These are phyloP conservation scores for Amiota mariae DNA, from an alignment of 2,888 invertebrate genomes.

Conservation along the genomic window DNA sequence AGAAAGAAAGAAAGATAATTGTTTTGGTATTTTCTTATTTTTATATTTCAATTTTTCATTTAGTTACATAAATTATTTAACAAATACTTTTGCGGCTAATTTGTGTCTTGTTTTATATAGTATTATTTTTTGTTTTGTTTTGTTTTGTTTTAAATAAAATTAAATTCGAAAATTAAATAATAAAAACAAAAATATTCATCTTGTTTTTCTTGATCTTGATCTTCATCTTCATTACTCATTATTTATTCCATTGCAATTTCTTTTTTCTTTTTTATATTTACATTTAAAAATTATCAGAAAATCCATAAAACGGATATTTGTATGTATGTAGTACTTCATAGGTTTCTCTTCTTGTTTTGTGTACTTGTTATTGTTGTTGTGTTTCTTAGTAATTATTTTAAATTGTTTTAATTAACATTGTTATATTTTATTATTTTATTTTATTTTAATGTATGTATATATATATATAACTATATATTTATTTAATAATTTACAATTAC, in stretches of 20 bases:
- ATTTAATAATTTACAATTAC: slow-evolving; percentile 50
- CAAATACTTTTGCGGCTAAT: slow-evolving; percentile 24
- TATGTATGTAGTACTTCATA: neutral
- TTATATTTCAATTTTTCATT: neutral
- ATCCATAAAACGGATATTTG: slow-evolving; percentile 59
- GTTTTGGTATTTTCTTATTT: neutral
- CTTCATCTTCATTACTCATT: neutral
- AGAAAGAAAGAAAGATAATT: neutral
- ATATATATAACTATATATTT: slow-evolving; percentile 50
- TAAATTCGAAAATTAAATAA: slow-evolving; percentile 39
- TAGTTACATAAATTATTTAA: slow-evolving; percentile 9
- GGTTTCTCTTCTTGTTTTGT: neutral
- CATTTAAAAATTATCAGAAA: slow-evolving; percentile 23
- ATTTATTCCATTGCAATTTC: slow-evolving; percentile 9
- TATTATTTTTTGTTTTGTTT: neutral
- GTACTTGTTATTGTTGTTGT: neutral
- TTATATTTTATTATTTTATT: slow-evolving; percentile 52
- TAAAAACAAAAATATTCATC: neutral
- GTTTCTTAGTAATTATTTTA: slow-evolving; percentile 8
- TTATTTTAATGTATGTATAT: no score
- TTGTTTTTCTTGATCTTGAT: neutral
- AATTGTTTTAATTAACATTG: slow-evolving; percentile 36
- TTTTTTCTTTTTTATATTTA: slow-evolving; percentile 45
- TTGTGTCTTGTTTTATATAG: neutral
- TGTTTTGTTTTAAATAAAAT: slow-evolving; percentile 5